A percentile compares a stretch with the other conserved stretches of the same genome.
Evolutionary conservation across 2,797 vertebrate species (phyloP).

Genomic region (Molossus alvarezi): DNA sequence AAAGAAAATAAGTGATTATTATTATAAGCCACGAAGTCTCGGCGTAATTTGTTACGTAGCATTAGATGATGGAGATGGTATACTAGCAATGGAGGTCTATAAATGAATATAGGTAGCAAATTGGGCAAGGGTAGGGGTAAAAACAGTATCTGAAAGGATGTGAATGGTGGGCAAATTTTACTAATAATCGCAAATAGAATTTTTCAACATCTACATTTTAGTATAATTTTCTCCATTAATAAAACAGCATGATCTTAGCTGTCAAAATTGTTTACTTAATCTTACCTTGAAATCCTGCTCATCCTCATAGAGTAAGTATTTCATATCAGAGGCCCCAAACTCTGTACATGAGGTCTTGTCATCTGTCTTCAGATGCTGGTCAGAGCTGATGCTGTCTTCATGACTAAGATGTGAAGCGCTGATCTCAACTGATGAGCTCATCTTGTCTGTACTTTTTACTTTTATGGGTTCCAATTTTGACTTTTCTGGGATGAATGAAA

Average conservation of each 20-base stretch:
- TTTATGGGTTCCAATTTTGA: not conserved
- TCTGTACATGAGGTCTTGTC: not conserved
- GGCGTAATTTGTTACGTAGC: not conserved
- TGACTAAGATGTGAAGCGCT: no score
- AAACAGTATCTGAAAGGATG: not conserved
- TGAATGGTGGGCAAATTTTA: constrained; percentile 13
- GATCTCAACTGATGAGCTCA: not conserved
- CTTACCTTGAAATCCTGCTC: constrained; percentile 89
- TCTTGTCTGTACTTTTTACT: not conserved
- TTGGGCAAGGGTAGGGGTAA: not conserved
- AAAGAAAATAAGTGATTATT: not conserved
- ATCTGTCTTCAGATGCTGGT: not conserved
- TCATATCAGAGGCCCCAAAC: constrained; percentile 43
- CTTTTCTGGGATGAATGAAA: constrained; percentile 51
- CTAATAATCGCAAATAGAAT: constrained; percentile 1
- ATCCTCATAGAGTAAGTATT: constrained; percentile 84
- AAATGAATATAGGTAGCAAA: not conserved
- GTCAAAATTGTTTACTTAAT: not conserved
- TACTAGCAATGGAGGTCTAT: not conserved
- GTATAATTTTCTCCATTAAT: constrained; percentile 48
- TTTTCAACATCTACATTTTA: not conserved
- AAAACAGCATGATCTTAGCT: not conserved
- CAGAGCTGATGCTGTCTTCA: fast-evolving
- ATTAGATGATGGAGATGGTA: not conserved
- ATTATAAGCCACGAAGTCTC: not conserved